Evolutionary conservation across 2,888 invertebrate genomes (phyloP), one percentile per base, ranked within the genome.

Genomic region (Trilocha varians): DNA sequence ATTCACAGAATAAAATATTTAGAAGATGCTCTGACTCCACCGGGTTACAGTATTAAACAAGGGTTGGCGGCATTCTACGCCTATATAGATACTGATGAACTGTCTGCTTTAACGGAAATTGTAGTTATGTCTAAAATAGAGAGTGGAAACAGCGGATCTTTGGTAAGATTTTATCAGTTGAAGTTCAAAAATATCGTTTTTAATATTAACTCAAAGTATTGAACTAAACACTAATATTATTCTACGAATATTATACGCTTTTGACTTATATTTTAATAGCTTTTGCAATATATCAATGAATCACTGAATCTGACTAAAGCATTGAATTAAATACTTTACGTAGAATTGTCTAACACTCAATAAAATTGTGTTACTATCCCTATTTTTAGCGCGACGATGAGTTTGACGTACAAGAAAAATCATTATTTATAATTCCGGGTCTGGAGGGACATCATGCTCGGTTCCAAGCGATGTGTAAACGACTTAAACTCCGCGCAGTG

Each of bases 351-450:
- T 66, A 5, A 49, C 53, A 1, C 55, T 41, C 15, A 18, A 8
- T 8, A 8, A 5, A 8, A 18, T 8, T 8, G 8, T 18, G 18
- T 5, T 18, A 18, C 5, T 5, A 5, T 18, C 8, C 18, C n/a
- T n/a, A n/a, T n/a, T n/a, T n/a, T n/a, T 46, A 77, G 77, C 52
- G 57, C 39, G 59, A 55, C 11, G 62, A 70, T 9, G 72, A 69
- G 33, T 60, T 66, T 18, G 61, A 75, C 16, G 37, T 46, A 1
- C 57, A 41, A 6, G 46, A 56, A 37, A 50, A 55, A 1, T 62
- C 65, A 39, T 43, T 77, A 15, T 62, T 61, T 43, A 53, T 73
- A 35, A 46, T 74, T n/a, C 76, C 76, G 0, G 77, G 76, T 0
- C 42, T 74, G 15, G 75, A 78, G 44, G 74, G 74, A 0, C 62